These are phyloP conservation scores for Hydraecia micacea DNA, from an alignment of 2,888 invertebrate genomes.

Conservation along the genomic window DNA sequence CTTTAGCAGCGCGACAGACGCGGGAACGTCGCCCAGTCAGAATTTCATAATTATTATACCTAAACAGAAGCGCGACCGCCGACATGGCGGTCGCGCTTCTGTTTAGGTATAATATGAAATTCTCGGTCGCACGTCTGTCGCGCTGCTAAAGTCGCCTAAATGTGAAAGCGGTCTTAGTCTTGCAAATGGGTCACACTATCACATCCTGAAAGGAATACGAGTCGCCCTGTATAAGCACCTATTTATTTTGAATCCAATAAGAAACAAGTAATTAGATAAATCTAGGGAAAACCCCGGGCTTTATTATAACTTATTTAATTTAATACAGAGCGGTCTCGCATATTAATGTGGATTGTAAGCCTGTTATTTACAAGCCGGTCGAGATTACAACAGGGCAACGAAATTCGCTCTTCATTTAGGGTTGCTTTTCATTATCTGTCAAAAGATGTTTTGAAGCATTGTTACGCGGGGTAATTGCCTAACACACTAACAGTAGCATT, in stretches of 20 bases:
- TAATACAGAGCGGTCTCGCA: conserved; percentile 30
- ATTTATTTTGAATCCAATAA: conserved; percentile 24
- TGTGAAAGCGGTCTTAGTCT: too few relatives aligned
- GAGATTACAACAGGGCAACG: conserved; percentile 21
- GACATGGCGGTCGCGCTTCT: too few relatives aligned
- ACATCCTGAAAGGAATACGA: too few relatives aligned
- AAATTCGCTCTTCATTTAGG: conserved; percentile 7
- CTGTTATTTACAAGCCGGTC: conserved; percentile 42
- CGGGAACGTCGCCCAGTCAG: too few relatives aligned
- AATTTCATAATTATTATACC: too few relatives aligned
- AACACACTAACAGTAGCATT: not conserved
- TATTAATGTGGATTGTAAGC: conserved; percentile 45
- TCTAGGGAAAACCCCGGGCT: conserved; percentile 8
- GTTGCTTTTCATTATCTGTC: not conserved
- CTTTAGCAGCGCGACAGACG: too few relatives aligned
- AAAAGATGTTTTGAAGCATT: not conserved
- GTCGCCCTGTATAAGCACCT: not conserved
- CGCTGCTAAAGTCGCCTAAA: too few relatives aligned
- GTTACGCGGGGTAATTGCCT: not conserved
- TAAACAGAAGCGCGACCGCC: too few relatives aligned
- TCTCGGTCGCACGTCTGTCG: too few relatives aligned
- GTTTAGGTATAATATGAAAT: too few relatives aligned
- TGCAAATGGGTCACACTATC: too few relatives aligned
- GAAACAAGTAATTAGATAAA: conserved; percentile 39
- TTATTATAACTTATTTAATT: conserved; percentile 43